These are phyloP conservation scores for Gila robusta DNA, from an alignment of 2,797 vertebrate species.

Conservation along the genomic window DNA sequence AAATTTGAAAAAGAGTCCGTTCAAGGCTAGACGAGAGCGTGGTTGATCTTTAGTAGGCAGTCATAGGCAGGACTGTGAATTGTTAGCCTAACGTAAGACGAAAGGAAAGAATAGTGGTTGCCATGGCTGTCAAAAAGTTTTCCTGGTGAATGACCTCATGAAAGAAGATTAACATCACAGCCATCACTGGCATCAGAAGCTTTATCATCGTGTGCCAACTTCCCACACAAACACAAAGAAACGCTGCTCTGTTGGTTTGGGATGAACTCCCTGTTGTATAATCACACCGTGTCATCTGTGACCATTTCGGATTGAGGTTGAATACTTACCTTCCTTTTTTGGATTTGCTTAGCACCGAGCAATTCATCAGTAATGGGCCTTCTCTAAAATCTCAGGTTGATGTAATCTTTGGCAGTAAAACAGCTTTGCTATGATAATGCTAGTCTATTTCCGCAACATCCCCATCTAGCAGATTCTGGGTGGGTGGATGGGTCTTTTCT, in stretches of 20 bases:
- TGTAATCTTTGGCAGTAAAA: slow-evolving; percentile 51
- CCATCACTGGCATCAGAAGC: slow-evolving; percentile 66
- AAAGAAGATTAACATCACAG: slow-evolving; percentile 60
- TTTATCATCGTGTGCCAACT: slow-evolving; percentile 67
- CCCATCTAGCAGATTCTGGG: slow-evolving; percentile 70
- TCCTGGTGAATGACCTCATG: slow-evolving; percentile 72
- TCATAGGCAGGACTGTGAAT: slow-evolving; percentile 29
- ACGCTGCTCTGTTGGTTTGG: slow-evolving; percentile 67
- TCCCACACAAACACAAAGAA: slow-evolving; percentile 73
- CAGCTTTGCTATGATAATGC: slow-evolving; percentile 39
- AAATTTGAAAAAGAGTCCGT: background rate
- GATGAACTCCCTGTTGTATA: slow-evolving; percentile 49
- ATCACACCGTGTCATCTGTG: slow-evolving; percentile 53
- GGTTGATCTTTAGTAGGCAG: slow-evolving; percentile 23
- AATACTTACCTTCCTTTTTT: slow-evolving; percentile 44
- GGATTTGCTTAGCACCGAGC: slow-evolving; percentile 14
- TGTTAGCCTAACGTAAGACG: slow-evolving; percentile 47
- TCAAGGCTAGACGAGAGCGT: background rate
- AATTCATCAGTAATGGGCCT: slow-evolving; percentile 39
- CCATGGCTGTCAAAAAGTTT: slow-evolving; percentile 77
- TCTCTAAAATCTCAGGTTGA: slow-evolving; percentile 41
- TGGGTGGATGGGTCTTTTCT: slow-evolving; percentile 63
- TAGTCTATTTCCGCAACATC: slow-evolving; percentile 48
- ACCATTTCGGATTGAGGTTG: slow-evolving; percentile 44
- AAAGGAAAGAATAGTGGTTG: slow-evolving; percentile 69